Evolutionary conservation across 2,888 invertebrate species (phyloP), one percentile per base, ranked within the genome.

Genomic region (Epinotia brunnichana): DNA sequence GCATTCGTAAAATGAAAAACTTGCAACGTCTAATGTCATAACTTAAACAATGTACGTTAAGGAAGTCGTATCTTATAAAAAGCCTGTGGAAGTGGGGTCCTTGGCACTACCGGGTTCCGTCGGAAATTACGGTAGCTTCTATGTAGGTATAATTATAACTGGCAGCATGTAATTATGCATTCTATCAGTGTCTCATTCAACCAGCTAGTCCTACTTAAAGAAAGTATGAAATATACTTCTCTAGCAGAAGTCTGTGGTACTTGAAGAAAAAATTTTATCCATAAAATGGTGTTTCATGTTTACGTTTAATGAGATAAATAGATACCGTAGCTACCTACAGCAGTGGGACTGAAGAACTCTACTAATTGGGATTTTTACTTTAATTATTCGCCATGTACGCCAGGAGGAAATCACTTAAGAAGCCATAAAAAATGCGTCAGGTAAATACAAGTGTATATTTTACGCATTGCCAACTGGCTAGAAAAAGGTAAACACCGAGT

Each of bases 71-170:
- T 54, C 35, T 60, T 61, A 29, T 54, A 51, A 66, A 70, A 70
- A 63, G 3, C 17, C 41, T 15, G 56, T 68, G 67, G 67, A 72
- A 72, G 61, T 72, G 29, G 17, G 41, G 72, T 21, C 72, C 72
- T 72, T 68, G 54, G 35, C 17, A 48, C 67, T 72, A 57, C 72
- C 61, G 61, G 67, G 67, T 72, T 72, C 35, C 61, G 48, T 17
- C 44, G 72, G 72, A 72, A 62, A 67, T 41, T 17, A 51, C 56
- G 21, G 29, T 19, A 21, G 61, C 67, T 61, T 56, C 44, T 57
- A 35, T n/a, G n/a, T n/a, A n/a, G n/a, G n/a, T n/a, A n/a, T 54
- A 61, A 56, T 48, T 21, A 56, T 56, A n/a, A 3, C 19, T 11
- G 13, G 4, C 7, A n/a, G 35, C 15, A 57, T 19, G 19, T 19